Conservation (phyloP, 2,888 invertebrate genomes). For the Agonopterix heracliana region DNA sequence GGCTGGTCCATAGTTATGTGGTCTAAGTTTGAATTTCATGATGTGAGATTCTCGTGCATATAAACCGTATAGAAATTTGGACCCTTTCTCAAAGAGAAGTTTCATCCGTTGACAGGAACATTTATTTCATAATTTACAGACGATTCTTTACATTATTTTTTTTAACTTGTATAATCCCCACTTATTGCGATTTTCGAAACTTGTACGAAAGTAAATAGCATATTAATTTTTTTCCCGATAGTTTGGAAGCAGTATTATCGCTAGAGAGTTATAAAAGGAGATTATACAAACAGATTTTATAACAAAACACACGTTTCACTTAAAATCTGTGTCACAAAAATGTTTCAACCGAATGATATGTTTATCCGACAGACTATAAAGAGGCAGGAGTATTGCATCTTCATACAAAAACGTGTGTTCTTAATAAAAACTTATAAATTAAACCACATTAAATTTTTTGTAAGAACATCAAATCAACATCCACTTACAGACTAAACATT, state of each 20-base stretch:
- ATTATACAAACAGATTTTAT: no score
- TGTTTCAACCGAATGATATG: background rate
- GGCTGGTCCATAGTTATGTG: no score
- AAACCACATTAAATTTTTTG: background rate
- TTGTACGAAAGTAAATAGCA: no score
- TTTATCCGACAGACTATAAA: background rate
- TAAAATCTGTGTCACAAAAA: background rate
- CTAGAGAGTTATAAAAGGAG: no score
- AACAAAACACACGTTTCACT: no score
- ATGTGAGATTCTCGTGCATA: conserved; percentile 34
- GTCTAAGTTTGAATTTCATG: background rate
- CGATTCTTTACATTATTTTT: background rate
- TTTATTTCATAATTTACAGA: conserved; percentile 12
- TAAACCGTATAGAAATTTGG: conserved; percentile 19
- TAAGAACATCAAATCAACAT: background rate
- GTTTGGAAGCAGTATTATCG: no score
- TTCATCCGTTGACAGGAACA: conserved; percentile 22
- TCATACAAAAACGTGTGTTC: no score
- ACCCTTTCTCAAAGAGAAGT: conserved; percentile 13
- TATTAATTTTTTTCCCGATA: no score
- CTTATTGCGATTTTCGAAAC: background rate
- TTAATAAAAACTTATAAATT: background rate
- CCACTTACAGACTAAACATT: background rate
- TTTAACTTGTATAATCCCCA: conserved; percentile 2
- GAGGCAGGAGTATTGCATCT: no score